These are phyloP conservation scores for Aleiodes alternator DNA, from an alignment of 2,888 invertebrate genomes.

Conservation along the genomic window DNA sequence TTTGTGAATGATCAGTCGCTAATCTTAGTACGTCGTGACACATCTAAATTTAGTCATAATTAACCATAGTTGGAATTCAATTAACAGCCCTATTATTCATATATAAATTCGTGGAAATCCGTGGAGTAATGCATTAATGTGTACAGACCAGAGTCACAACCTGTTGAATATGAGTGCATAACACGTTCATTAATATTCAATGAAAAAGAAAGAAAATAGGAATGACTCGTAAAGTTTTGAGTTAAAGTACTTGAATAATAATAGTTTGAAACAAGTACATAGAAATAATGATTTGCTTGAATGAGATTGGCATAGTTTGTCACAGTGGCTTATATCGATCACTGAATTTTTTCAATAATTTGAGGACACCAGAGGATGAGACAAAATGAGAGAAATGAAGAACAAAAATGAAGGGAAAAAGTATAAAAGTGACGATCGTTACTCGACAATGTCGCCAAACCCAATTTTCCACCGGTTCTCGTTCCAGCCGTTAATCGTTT, in stretches of 20 bases:
- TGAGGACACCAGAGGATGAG: conserved; percentile 1
- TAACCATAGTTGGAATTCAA: conserved; percentile 22
- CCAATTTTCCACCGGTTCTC: conserved; percentile 50
- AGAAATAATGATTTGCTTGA: no score
- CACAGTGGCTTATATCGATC: conserved; percentile 52
- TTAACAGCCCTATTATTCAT: neutral
- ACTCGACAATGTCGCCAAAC: conserved; percentile 48
- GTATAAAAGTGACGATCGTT: conserved; percentile 41
- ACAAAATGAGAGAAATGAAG: conserved; percentile 25
- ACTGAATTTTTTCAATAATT: conserved; percentile 46
- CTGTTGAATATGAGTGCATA: conserved; percentile 22
- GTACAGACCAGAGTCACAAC: neutral
- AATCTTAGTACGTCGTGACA: neutral
- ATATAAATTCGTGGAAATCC: conserved; percentile 20
- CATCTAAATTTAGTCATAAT: conserved; percentile 8
- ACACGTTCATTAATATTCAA: conserved; percentile 25
- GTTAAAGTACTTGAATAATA: no score
- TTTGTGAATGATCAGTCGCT: neutral
- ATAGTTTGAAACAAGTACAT: no score
- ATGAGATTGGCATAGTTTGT: conserved; percentile 6
- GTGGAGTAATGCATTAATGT: conserved; percentile 15
- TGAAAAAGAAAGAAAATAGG: neutral
- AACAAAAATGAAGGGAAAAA: conserved; percentile 17
- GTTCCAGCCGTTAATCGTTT: conserved; percentile 53
- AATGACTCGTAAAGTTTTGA: neutral